Evolutionary conservation across 2,888 invertebrate species (phyloP).

Genomic region (Drosophila emarginata): DNA sequence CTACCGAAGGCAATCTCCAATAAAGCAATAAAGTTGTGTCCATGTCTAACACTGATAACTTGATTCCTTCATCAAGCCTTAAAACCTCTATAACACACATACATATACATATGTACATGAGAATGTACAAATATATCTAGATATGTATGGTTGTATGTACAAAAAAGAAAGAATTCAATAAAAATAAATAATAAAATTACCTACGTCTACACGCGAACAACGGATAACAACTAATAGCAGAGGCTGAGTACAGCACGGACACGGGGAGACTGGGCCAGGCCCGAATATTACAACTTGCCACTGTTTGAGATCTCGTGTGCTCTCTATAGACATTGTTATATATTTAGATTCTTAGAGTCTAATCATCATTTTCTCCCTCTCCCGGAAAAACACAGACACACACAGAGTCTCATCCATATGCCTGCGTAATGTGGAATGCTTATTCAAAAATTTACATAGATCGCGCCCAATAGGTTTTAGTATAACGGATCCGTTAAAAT

Average conservation of each 20-base stretch:
- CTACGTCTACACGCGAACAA: conserved; percentile 64
- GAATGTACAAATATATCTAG: background rate
- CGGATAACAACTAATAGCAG: conserved; percentile 60
- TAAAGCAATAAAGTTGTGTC: background rate
- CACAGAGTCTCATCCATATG: background rate
- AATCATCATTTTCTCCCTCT: background rate
- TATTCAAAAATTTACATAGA: too few species aligned
- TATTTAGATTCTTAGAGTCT: conserved; percentile 32
- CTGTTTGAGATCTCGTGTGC: conserved; percentile 6
- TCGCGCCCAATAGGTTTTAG: background rate
- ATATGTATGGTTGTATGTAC: background rate
- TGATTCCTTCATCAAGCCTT: too few species aligned
- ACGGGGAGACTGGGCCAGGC: conserved; percentile 71
- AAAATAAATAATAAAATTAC: conserved; percentile 48
- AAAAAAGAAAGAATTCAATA: conserved; percentile 15
- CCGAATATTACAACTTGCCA: conserved; percentile 64
- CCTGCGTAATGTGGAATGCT: background rate
- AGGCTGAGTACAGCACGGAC: conserved; percentile 73
- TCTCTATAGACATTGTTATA: conserved; percentile 29
- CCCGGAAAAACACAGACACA: conserved; percentile 1
- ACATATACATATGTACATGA: background rate
- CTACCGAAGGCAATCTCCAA: background rate
- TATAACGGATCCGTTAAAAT: background rate
- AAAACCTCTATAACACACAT: background rate
- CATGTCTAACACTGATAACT: background rate